Evolutionary conservation across 2,113 vertebrate genomes (phyloP), one percentile per base, ranked within the genome.

Genomic region (Nesoenas mayeri): DNA sequence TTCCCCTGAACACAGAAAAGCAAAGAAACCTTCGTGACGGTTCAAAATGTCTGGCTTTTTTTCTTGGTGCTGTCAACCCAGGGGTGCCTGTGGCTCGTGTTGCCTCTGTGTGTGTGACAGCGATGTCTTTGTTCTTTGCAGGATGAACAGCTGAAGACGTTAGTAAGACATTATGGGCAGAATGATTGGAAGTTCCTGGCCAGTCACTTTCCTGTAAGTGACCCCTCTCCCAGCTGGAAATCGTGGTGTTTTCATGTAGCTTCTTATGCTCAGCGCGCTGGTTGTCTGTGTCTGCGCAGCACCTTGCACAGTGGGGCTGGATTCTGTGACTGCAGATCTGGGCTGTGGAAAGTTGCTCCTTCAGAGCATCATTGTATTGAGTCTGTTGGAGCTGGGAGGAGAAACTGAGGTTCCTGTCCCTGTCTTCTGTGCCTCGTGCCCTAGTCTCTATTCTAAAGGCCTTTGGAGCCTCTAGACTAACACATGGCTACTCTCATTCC

Each of bases 171-270:
- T 77, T 97, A 98, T 4, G 99, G 99, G 91, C 97, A 98, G 54
- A 97, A 97, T 95, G 99, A 99, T 91, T 99, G 99, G 99, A 99
- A 99, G 96, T 97, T 97, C 70, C 98, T 99, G 60, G 98, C 99
- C 93, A 98, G 97, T 93, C 98, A 98, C 92, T 98, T 99, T 84
- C 98, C 98, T 69, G 99, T 99, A 97, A 99, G 99, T 98, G 66
- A 77, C 60, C 69, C 28, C 6, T 26, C 61, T 20, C 32, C 9
- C 31, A 29, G 12, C 16, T 91, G 79, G 75, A 48, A 57, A 16
- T 54, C 0, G 5, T 29, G 18, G 44, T 15, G 36, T 84, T 69
- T 81, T 44, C 31, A 5, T 53, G 64, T 34, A 81, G 61, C 72
- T 84, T 44, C 78, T 75, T 29, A 48, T 56, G 34, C 69, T 91